Evolutionary conservation across 2,797 vertebrate genomes (phyloP), one percentile per base, ranked within the genome.

Genomic region (Zalophus californianus): DNA sequence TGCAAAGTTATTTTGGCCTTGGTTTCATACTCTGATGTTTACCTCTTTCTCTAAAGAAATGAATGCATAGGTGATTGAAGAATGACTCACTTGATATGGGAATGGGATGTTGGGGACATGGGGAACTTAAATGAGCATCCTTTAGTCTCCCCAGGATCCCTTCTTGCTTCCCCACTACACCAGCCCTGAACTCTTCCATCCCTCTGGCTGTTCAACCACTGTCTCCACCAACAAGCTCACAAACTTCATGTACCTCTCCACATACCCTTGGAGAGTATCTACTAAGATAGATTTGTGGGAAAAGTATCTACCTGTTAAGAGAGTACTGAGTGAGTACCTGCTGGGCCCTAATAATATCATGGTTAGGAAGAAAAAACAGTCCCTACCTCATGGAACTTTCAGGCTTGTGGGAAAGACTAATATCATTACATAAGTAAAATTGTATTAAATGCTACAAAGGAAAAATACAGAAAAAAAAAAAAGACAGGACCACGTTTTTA

Each of bases 21-120:
- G 16, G 66, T 48, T 92, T 87, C 97, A 0, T 91, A 86, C 78
- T 87, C 35, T 35, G 66, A 95, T 21, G 77, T 86, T 83, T 85
- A 41, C 85, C 64, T 86, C 64, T 62, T 82, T 96, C 75, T 79
- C 15, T 50, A 79, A 96, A 97, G 52, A 90, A 95, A 75, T 32
- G 29, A 86, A 85, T 41, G 2, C 6, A 48, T 90, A 64, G 84
- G 38, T 88, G 78, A n/a, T 18, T 90, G 48, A 70, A 84, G 52
- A 80, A 64, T 77, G 85, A 66, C 56, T 62, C 88, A 58, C 91
- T 83, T 64, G 48, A 83, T 84, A 29, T 32, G 27, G n/a, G 73
- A 29, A 25, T 38, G 56, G 70, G 48, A 25, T 75, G 11, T 11
- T 38, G 94, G 35, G 44, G 21, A 18, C 52, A 9, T 25, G 3